Conservation (phyloP, 2,113 vertebrate species). For the Malurus melanocephalus region DNA sequence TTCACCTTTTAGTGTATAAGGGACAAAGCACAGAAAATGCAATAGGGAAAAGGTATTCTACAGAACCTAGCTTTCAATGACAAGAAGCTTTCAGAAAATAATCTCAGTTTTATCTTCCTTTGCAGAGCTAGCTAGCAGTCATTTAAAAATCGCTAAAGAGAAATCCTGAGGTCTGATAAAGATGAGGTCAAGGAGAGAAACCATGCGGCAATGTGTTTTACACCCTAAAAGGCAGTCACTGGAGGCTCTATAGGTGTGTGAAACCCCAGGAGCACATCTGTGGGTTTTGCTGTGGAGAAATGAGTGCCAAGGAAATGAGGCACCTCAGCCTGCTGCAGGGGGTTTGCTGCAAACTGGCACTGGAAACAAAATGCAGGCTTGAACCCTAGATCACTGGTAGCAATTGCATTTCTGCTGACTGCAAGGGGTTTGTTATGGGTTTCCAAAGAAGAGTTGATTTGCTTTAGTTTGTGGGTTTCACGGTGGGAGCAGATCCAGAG, state of each 20-base stretch:
- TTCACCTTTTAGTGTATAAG: not conserved
- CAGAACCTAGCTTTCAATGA: not conserved
- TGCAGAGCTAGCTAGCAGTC: not conserved
- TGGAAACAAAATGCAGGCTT: not conserved
- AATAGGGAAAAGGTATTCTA: not conserved
- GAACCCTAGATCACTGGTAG: not conserved
- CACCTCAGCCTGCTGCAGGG: not conserved
- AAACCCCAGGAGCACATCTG: not conserved
- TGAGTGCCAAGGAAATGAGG: not conserved
- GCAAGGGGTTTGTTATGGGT: rapidly evolving
- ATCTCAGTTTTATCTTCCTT: not conserved
- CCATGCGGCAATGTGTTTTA: not conserved
- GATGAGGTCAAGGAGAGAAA: not conserved
- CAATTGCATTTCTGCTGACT: not conserved
- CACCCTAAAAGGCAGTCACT: not conserved
- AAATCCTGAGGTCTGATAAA: not conserved
- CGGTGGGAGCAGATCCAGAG: not conserved
- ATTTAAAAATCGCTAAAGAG: not conserved
- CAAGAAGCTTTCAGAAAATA: not conserved
- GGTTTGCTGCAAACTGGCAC: not conserved
- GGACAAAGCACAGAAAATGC: not conserved
- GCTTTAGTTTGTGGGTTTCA: not conserved
- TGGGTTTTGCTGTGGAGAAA: not conserved
- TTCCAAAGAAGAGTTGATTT: not conserved
- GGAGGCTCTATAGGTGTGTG: not conserved